Evolutionary conservation across 2,888 invertebrate species (phyloP), one percentile per base, ranked within the genome.

Genomic region (Ochropleura leucogaster): DNA sequence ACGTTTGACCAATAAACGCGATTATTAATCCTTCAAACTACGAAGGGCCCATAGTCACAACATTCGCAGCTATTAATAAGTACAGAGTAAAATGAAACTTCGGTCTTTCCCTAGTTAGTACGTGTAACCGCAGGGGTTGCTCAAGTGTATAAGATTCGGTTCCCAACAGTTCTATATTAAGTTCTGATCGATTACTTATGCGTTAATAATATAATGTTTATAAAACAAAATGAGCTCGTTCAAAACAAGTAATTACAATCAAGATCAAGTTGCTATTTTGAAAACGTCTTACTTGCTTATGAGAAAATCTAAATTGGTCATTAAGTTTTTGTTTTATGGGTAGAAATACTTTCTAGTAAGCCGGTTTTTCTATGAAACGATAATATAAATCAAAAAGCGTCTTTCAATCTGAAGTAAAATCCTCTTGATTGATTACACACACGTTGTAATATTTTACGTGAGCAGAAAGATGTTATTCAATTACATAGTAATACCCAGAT

Each of bases 361-460:
- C 12, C 42, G 46, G 42, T 1, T 10, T 42, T 73, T 77, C 75
- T 70, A 57, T 74, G 44, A 69, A 79, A 72, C 51, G 20, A 55
- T 76, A 68, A 68, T 74, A 74, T 74, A 69, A 49, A 62, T 70
- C 49, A 67, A 47, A 70, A 73, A 70, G 59, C 60, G 62, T 46
- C 67, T 67, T 86, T 81, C 74, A 72, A 76, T 77, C 68, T 80
- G 42, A 63, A 75, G 73, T 67, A 68, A 77, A 73, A 85, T 84
- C 77, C 71, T 66, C 79, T 84, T 90, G 89, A 92, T 92, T 88
- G 90, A 91, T 91, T 85, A 77, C 87, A 78, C 30, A 77, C 80
- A 86, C 87, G 83, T 84, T 86, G 76, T 85, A 87, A 92, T 93
- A 88, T 91, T 87, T 89, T 93, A 93, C 93, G 92, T 90, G 92